Evolutionary conservation across 2,797 vertebrate genomes (phyloP), one percentile per base, ranked within the genome.

Genomic region (Mus caroli): DNA sequence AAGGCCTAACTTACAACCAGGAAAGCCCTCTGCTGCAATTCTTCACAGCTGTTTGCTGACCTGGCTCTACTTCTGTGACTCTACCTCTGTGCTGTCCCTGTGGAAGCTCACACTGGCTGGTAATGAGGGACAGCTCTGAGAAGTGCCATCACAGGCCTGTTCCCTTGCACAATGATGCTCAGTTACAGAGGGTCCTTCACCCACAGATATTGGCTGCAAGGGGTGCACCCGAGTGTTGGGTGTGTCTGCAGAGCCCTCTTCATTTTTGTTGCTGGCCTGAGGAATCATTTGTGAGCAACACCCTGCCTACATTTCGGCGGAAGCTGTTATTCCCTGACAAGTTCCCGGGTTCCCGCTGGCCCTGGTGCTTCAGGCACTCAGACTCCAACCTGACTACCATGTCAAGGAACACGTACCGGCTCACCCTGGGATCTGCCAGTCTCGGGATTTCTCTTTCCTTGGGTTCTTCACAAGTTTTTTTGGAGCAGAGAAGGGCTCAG

Each of bases 331-430:
- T 99, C 43, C 99, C 98, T 0, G 99, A 99, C 78, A 99, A 98
- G 28, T 98, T 98, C 34, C 99, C 99, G 0, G 98, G 98, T 56
- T 98, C 98, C 10, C 98, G 71, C 90, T 98, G 98, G 62, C 97
- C 98, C 98, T 99, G 99, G 10, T 97, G 98, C 97, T 97, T 98
- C 98, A 99, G 98, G 98, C 99, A 99, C 97, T 99, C 99, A 0
- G 99, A 99, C 97, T 99, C 99, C 94, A 99, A 98, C 98, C 97
- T 99, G 34, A 99, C 99, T 85, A 99, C 99, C 99, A 99, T 99
- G 98, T 99, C 99, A 10, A 99, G 98, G 95, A 99, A 99, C 99
- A 0, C 98, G 98, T 92, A 99, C 89, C 0, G 99, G 99, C 94
- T 99, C 99, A 0, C 96, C 97, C 97, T 98, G 98, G 40, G 97